Evolutionary conservation across 2,113 vertebrate genomes (phyloP).

Genomic region (Paradoxurus hermaphroditus): DNA sequence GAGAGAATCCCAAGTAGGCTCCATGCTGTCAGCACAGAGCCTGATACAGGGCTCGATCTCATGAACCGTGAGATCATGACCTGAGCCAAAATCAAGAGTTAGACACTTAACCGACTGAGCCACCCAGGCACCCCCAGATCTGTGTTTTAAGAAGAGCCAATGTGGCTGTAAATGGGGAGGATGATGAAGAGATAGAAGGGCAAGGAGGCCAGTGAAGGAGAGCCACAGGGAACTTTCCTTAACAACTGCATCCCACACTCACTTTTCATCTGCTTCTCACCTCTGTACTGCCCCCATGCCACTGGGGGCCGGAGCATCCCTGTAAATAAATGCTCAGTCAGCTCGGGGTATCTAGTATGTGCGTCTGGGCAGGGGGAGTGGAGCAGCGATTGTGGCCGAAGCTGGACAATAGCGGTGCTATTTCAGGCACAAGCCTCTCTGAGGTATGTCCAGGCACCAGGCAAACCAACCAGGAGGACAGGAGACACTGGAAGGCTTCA

Average conservation of each 20-base stretch:
- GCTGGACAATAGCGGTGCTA: neutral
- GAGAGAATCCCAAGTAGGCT: too few relatives aligned
- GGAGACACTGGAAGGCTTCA: neutral
- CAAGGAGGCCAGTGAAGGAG: neutral
- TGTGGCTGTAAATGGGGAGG: neutral
- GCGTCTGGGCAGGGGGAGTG: neutral
- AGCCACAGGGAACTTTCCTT: neutral
- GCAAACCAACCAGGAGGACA: neutral
- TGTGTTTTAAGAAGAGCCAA: neutral
- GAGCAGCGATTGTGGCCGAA: neutral
- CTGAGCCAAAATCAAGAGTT: too few relatives aligned
- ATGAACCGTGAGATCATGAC: too few relatives aligned
- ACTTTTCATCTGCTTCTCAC: neutral
- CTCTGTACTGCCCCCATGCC: neutral
- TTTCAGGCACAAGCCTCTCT: neutral
- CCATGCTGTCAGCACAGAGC: too few relatives aligned
- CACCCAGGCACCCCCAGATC: neutral
- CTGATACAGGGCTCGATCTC: too few relatives aligned
- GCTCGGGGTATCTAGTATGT: neutral
- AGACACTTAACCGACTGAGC: too few relatives aligned
- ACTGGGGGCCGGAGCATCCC: neutral
- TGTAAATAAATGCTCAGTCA: neutral
- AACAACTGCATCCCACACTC: neutral
- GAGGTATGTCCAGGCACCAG: neutral
- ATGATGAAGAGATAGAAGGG: neutral